Base-by-base conservation (phyloP, 2,113 vertebrate genomes). In the Mionectes macconnelli region DNA sequence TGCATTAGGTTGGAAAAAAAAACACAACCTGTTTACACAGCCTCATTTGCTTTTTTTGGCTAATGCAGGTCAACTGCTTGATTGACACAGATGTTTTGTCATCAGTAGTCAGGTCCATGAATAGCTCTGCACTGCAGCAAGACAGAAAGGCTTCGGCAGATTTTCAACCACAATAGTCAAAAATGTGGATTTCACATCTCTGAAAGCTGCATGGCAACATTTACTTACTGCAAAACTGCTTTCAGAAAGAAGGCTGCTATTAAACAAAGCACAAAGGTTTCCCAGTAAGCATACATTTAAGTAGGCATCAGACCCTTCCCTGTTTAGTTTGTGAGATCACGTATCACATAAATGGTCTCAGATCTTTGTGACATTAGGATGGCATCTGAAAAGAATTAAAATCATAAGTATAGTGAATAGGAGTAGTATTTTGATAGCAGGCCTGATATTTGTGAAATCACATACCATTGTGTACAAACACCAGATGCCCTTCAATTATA, bases 381-480 rank as follows among this genome's bases (percentile, higher is more conserved):
- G 30, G 39, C 30, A 84, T 56, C 27, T 80, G 69, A 42, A 83
- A 73, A 37, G 23, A 25, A 79, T 50, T 93, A 76, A 14, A 73
- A 82, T 44, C 27, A 39, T 2, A 56, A 72, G 74, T 69, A 57
- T 8, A 45, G 7, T 10, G 57, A 64, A 70, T 4, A 91, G 22
- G 33, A 89, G 14, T 23, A 66, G 20, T 73, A 78, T 80, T 72
- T 45, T 68, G 52, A 23, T 62, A 89, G 93, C 12, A 88, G 45
- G 73, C 21, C 30, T 20, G 17, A 10, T 59, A 70, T 35, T 94
- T 95, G 74, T 88, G 37, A 91, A 90, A 80, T 35, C 23, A 90
- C 98, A 96, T 97, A 99, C 99, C 98, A 64, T 90, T 98, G 87
- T 99, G 99, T 39, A 98, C 97, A 94, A 99, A 99, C 39, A 99